phyloP scores from a whole-genome alignment of 2,113 vertebrate genomes.

The Mesoclemmys tuberculata region DNA sequence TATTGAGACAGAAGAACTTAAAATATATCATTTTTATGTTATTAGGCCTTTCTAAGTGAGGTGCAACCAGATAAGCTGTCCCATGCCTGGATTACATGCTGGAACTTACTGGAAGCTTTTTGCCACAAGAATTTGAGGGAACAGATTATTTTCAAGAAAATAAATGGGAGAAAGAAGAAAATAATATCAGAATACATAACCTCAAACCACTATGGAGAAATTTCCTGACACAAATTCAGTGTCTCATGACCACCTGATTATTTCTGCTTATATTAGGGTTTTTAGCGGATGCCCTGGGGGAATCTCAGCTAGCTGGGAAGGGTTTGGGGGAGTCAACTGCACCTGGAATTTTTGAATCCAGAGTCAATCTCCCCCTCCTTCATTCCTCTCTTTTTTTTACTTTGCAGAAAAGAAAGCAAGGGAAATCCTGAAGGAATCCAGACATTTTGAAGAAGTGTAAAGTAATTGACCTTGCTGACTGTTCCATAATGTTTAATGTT shows the following conservation, averaged over 20 bases:
- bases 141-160: constrained; percentile 65
- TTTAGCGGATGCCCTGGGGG: constrained; percentile 14
- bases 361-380: neutral
- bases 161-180: constrained; percentile 51
- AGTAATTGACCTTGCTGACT: neutral
- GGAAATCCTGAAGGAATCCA: constrained; percentile 32
- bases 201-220: constrained; percentile 62
- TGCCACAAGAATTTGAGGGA: constrained; percentile 53
- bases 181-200: constrained; percentile 56
- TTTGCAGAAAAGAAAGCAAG: neutral
- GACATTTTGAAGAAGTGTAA: neutral
- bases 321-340: neutral
- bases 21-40: constrained; percentile 58
- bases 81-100: constrained; percentile 37
- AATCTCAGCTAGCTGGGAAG: neutral
- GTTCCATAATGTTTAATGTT: neutral
- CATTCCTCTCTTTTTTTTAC: neutral
- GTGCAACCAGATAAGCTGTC: constrained; percentile 40
- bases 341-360: neutral
- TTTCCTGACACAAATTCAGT: constrained; percentile 22
- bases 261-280: neutral
- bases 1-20: constrained; percentile 33
- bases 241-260: constrained; percentile 48
- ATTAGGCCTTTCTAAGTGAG: constrained; percentile 45
- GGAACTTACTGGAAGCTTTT: constrained; percentile 74